phyloP scores from a whole-genome alignment of 1,140 invertebrate genomes.

The Megalonaias nervosa region DNA sequence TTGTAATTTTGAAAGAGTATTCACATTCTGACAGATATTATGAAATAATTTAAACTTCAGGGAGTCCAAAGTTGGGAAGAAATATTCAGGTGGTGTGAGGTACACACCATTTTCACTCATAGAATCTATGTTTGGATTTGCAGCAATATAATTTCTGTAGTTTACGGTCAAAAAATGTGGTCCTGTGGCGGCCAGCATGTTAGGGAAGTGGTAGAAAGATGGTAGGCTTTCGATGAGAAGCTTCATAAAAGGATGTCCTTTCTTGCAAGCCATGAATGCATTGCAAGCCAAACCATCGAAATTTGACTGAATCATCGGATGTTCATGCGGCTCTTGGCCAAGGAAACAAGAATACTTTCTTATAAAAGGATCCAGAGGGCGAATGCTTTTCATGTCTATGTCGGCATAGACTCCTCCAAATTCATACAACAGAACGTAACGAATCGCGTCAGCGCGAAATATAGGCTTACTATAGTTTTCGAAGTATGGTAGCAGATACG shows the following conservation, averaged over 20 bases:
- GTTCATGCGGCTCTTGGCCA: conserved; percentile 57
- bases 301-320: conserved; percentile 7
- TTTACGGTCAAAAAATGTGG: conserved; percentile 2
- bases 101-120: conserved; percentile 10
- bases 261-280: conserved; percentile 1
- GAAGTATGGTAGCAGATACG: conserved; percentile 45
- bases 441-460: conserved; percentile 49
- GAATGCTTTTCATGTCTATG: conserved; percentile 55
- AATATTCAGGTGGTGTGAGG: conserved; percentile 20
- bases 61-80: conserved; percentile 11
- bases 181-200: background rate
- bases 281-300: background rate
- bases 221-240: background rate
- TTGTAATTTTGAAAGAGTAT: background rate
- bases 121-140: background rate
- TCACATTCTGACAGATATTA: background rate
- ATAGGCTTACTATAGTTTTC: conserved; percentile 49
- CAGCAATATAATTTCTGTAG: conserved; percentile 13
- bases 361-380: conserved; percentile 40
- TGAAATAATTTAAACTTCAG: background rate
- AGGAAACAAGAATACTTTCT: conserved; percentile 56
- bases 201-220: no score
- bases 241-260: conserved; percentile 19
- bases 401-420: conserved; percentile 62
- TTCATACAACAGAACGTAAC: conserved; percentile 58